Conservation (phyloP, 37 sponge, comb jelly and placozoan genomes). For the Halichondria panicea region DNA sequence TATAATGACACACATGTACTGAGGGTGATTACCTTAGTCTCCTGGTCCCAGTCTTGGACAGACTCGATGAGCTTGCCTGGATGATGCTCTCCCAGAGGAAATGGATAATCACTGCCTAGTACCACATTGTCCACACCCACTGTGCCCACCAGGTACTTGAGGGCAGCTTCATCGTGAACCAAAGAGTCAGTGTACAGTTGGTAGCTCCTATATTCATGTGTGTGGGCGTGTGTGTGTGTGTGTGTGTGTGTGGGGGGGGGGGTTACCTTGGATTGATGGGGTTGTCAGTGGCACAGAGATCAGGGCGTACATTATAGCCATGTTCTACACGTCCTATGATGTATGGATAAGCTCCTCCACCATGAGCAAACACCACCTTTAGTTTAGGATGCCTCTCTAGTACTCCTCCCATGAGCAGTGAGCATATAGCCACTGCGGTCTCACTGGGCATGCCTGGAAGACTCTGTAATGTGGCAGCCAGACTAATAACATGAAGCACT, state of each 20-base stretch:
- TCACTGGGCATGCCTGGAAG: constrained; percentile 84
- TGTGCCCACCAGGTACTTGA: constrained; percentile 62
- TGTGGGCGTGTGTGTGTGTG: neutral
- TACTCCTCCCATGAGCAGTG: constrained; percentile 89
- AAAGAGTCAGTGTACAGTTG: constrained; percentile 85
- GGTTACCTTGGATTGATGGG: constrained; percentile 76
- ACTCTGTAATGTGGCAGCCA: neutral
- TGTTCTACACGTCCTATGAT: constrained; percentile 86
- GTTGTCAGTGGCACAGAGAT: constrained; percentile 90
- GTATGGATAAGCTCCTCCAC: constrained; percentile 90
- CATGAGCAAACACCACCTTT: constrained; percentile 91
- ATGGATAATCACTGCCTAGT: constrained; percentile 91
- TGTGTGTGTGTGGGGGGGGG: too few species aligned
- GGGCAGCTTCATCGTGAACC: constrained; percentile 79
- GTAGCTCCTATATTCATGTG: constrained; percentile 62
- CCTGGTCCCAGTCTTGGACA: constrained; percentile 48
- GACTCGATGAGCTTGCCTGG: constrained; percentile 90
- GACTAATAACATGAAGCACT: neutral
- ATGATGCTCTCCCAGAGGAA: constrained; percentile 90
- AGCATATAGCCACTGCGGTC: constrained; percentile 85
- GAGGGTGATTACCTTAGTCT: constrained; percentile 49
- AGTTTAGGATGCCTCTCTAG: constrained; percentile 81
- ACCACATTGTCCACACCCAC: constrained; percentile 77
- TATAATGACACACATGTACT: neutral
- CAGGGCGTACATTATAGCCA: constrained; percentile 85